Base-by-base conservation (phyloP, 2,113 vertebrate genomes). In the Neomonachus schauinslandi region DNA sequence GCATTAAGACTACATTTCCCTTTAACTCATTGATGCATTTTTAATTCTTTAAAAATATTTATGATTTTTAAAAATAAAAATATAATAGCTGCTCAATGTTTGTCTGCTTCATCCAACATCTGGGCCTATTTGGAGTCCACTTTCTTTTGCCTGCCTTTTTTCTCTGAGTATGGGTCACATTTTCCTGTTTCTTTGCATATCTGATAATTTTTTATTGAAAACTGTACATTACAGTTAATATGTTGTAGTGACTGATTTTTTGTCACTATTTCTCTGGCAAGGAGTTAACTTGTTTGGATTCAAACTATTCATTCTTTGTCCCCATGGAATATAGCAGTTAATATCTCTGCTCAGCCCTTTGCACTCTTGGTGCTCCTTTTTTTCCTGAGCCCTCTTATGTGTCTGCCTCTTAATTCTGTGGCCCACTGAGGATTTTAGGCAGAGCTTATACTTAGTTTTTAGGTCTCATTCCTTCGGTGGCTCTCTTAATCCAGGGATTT, bases 141-240 rank as follows among this genome's bases (percentile, higher is more conserved):
- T 93, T 81, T 92, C 36, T 69, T 22, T 79, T 90, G 31, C 65
- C 65, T 77, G 24, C 6, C 18, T 65, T 51, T 18, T 57, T 10
- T 13, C 6, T 57, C 11, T 59, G 6, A 55, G 10, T 67, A 0
- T 96, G 51, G 39, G 14, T 61, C 2, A 55, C 9, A 4, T 87
- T 95, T 95, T 92, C 79, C 57, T 65, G 7, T 61, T 95, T 53
- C 39, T 93, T 83, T 77, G 51, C 16, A 42, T 80, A 21, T 71
- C 36, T 95, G 28, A 65, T 69, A 69, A 39, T 83, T 76, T 93
- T 91, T 93, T 14, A 42, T 72, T 95, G 46, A 83, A 86, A 83
- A 92, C 46, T 53, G 4, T 11, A 42, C 59, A 59, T 92, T 72
- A 11, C 89, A 4, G 31, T 92, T 92, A 82, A 39, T 87, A 42